Conservation (phyloP, 2,113 vertebrate species). For the Gulo gulo region DNA sequence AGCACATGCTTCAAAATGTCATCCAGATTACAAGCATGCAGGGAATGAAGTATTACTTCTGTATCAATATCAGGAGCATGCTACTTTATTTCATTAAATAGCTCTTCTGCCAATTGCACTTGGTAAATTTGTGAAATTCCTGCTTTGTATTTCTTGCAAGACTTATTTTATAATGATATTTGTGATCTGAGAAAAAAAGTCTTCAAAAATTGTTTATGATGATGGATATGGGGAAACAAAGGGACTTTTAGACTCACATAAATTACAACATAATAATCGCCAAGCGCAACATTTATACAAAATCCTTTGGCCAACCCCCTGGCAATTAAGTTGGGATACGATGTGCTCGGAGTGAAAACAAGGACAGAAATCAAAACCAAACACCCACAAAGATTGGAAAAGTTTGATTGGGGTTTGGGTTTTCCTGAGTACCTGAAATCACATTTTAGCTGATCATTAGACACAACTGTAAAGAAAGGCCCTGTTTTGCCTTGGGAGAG, state of each 20-base stretch:
- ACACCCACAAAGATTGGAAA: background rate
- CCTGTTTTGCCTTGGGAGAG: conserved; percentile 41
- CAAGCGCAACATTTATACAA: background rate
- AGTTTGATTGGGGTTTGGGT: conserved; percentile 54
- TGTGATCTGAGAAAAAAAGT: background rate
- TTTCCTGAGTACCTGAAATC: conserved; percentile 40
- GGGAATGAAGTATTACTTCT: conserved; percentile 58
- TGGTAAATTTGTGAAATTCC: background rate
- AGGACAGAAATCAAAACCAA: conserved; percentile 26
- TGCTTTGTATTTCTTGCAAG: background rate
- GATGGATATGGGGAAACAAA: conserved; percentile 14
- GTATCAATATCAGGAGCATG: background rate
- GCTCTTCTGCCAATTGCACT: background rate
- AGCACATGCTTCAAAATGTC: conserved; percentile 71
- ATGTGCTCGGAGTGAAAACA: background rate
- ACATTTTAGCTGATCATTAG: conserved; percentile 36
- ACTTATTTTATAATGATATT: background rate
- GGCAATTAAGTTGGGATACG: background rate
- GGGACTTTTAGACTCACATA: background rate
- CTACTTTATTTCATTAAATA: conserved; percentile 38
- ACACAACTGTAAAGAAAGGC: background rate
- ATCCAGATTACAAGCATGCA: conserved; percentile 66
- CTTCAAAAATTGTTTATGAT: background rate
- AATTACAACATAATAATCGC: conserved; percentile 39
- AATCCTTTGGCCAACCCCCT: conserved; percentile 51